phyloP scores from a whole-genome alignment of 2,113 vertebrate species.

The Empidonax traillii region DNA sequence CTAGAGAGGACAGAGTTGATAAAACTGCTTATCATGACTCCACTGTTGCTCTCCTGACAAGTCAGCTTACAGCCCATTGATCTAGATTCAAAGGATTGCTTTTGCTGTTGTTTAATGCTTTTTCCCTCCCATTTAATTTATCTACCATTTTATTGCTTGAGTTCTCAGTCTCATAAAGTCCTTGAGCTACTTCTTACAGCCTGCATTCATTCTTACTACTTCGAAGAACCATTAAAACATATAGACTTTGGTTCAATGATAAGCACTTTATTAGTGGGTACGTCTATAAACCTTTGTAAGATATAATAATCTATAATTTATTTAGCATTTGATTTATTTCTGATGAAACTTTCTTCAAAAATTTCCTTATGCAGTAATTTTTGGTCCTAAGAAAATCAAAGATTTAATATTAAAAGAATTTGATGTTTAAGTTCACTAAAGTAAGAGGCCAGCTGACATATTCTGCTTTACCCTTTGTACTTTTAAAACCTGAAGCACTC shows the following conservation, averaged over 20 bases:
- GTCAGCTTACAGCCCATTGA: not conserved
- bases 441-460: not conserved
- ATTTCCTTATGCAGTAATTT: not conserved
- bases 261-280: not conserved
- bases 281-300: not conserved
- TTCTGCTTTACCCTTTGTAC: not conserved
- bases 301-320: not conserved
- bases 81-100: not conserved
- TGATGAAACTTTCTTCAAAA: not conserved
- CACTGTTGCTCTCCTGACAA: not conserved
- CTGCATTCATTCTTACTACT: not conserved
- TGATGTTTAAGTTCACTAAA: not conserved
- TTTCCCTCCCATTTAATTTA: not conserved
- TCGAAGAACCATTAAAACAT: not conserved
- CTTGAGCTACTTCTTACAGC: not conserved
- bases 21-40: not conserved
- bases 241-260: not conserved
- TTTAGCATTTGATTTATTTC: not conserved
- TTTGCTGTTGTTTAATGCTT: not conserved
- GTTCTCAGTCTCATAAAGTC: not conserved
- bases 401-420: not conserved
- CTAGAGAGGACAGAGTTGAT: not conserved
- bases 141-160: not conserved
- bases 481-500: not conserved
- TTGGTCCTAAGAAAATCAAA: not conserved